Evolutionary conservation across 1,140 invertebrate genomes (phyloP).

Genomic region (Drosophila truncata): DNA sequence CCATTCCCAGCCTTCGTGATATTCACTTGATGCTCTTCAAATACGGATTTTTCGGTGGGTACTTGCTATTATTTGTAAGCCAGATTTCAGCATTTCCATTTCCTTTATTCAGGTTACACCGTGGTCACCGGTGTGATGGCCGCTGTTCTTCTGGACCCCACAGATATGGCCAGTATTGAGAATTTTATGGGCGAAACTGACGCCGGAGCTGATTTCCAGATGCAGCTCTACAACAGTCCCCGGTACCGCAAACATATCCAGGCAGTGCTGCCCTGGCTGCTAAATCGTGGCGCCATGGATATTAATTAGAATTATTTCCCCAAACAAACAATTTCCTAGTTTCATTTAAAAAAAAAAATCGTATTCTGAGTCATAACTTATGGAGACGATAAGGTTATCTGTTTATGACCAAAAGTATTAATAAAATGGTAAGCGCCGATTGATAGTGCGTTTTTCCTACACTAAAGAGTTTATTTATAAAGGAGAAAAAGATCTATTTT

Average conservation of each 20-base stretch:
- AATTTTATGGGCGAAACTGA: conserved; percentile 6
- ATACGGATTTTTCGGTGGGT: conserved; percentile 13
- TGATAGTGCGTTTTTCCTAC: not conserved
- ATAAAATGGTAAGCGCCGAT: not conserved
- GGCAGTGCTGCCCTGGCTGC: conserved; percentile 9
- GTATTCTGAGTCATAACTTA: not conserved
- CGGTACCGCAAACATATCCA: conserved; percentile 23
- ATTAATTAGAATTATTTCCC: conserved; percentile 6
- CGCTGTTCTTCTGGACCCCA: conserved; percentile 12
- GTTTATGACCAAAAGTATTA: not conserved
- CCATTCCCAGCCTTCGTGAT: conserved; percentile 58
- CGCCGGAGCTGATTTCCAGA: conserved; percentile 10
- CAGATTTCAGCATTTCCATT: not conserved
- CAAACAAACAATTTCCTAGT: not conserved
- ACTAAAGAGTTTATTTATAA: not conserved
- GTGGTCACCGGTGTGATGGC: conserved; percentile 19
- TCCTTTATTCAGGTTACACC: not conserved
- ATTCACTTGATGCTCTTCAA: conserved; percentile 43
- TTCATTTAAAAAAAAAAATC: not conserved
- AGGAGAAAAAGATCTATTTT: not conserved
- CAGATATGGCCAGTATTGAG: conserved; percentile 10
- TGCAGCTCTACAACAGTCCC: conserved; percentile 18
- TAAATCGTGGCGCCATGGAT: conserved; percentile 23
- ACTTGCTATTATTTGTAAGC: not conserved
- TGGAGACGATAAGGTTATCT: not conserved